These are phyloP conservation scores for Pelodytes ibericus DNA, from an alignment of 2,797 vertebrate species.

Conservation along the genomic window DNA sequence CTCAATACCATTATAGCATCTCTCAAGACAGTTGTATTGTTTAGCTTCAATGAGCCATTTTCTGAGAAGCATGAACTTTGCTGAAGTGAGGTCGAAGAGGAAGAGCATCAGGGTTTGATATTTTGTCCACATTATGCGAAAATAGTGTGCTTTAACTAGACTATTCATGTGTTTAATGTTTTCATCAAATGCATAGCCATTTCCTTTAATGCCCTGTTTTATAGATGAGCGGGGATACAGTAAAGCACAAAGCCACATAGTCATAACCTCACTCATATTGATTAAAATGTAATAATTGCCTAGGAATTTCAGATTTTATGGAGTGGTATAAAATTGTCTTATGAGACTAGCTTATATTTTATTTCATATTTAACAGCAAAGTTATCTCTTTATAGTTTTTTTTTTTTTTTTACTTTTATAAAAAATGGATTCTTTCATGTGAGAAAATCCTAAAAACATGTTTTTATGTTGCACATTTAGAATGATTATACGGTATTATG, in stretches of 20 bases:
- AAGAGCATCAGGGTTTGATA: slow-evolving; percentile 19
- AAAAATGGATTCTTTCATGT: slow-evolving; percentile 21
- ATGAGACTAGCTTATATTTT: slow-evolving; percentile 29
- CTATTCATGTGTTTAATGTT: slow-evolving; percentile 43
- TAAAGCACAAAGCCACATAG: slow-evolving; percentile 33
- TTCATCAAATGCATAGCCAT: slow-evolving; percentile 42
- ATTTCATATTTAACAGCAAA: slow-evolving; percentile 48
- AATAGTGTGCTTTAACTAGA: slow-evolving; percentile 47
- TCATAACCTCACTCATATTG: slow-evolving; percentile 46
- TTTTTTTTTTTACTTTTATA: no score
- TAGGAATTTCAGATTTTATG: slow-evolving; percentile 54
- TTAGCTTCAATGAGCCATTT: slow-evolving; percentile 10
- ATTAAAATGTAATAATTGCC: slow-evolving; percentile 54
- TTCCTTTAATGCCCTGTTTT: slow-evolving; percentile 48
- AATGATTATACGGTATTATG: slow-evolving; percentile 3
- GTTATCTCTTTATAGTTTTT: slow-evolving; percentile 26
- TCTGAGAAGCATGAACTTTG: slow-evolving; percentile 13
- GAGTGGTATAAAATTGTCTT: slow-evolving; percentile 24
- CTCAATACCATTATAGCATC: not conserved
- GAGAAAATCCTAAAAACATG: slow-evolving; percentile 36
- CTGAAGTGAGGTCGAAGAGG: slow-evolving; percentile 5
- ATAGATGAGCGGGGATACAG: slow-evolving; percentile 26
- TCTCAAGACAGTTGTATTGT: slow-evolving; percentile 3
- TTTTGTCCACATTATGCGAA: slow-evolving; percentile 37
- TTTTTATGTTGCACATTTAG: slow-evolving; percentile 33